Evolutionary conservation across 2,888 invertebrate species (phyloP).

Genomic region (Limnephilus marmoratus): DNA sequence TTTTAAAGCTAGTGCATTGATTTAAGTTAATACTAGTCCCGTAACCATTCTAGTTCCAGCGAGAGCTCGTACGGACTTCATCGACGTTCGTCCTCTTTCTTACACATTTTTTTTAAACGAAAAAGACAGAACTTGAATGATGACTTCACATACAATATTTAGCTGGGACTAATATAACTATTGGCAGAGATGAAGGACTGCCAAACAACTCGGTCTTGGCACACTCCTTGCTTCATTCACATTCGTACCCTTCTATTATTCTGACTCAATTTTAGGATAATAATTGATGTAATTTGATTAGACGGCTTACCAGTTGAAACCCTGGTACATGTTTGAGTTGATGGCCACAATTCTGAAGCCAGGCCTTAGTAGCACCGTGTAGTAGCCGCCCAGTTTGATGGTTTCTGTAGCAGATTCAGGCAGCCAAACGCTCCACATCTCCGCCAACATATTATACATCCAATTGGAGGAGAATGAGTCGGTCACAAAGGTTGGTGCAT

Average conservation of each 20-base stretch:
- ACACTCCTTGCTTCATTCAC: too few relatives aligned
- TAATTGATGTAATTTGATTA: background rate
- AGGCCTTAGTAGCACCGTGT: slow-evolving; percentile 81
- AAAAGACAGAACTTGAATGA: too few relatives aligned
- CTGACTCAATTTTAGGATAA: background rate
- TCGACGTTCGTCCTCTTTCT: too few relatives aligned
- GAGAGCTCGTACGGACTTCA: too few relatives aligned
- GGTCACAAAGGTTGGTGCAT: slow-evolving; percentile 77
- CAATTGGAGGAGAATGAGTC: slow-evolving; percentile 80
- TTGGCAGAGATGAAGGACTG: too few relatives aligned
- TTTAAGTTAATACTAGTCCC: background rate
- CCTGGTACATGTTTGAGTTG: slow-evolving; percentile 89
- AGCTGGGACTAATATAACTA: too few relatives aligned
- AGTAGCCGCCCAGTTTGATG: slow-evolving; percentile 85
- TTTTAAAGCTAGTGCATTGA: background rate
- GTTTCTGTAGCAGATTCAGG: slow-evolving; percentile 79
- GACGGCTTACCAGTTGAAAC: slow-evolving; percentile 80
- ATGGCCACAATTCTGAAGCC: slow-evolving; percentile 87
- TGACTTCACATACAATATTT: too few relatives aligned
- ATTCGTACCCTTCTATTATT: too few relatives aligned
- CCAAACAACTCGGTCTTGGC: too few relatives aligned
- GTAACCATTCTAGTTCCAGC: too few relatives aligned
- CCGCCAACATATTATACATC: slow-evolving; percentile 86
- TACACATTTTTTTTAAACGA: too few relatives aligned
- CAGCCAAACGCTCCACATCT: slow-evolving; percentile 86